Percentiles rank a stretch among this genome's conserved stretches.
Conservation (phyloP, 2,797 vertebrate species). For the Mormyrops boulengeri region DNA sequence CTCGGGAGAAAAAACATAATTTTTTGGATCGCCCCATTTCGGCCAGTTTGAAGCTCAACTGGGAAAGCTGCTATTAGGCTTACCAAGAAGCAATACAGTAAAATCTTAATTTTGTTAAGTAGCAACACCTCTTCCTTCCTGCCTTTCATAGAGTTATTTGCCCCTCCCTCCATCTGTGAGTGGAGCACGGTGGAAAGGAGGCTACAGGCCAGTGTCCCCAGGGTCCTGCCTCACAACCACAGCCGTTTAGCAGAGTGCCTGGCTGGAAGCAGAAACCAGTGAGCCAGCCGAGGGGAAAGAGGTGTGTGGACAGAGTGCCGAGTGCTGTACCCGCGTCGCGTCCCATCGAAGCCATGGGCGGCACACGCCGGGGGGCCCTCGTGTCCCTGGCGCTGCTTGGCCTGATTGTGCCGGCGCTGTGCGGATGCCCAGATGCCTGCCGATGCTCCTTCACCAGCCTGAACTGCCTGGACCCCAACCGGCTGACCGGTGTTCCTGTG, state of each 20-base stretch:
- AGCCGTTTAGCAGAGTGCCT: conserved; percentile 55
- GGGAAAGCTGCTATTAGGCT: background rate
- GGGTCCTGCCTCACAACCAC: conserved; percentile 60
- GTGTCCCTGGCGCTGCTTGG: conserved; percentile 38
- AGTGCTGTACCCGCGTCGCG: conserved; percentile 18
- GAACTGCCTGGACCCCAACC: conserved; percentile 57
- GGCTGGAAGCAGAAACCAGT: conserved; percentile 47
- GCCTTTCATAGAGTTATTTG: conserved; percentile 24
- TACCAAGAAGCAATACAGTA: background rate
- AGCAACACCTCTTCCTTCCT: conserved; percentile 26
- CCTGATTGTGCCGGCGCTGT: conserved; percentile 40
- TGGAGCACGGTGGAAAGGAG: conserved; percentile 46
- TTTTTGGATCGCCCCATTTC: background rate
- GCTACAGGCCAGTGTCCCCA: conserved; percentile 63
- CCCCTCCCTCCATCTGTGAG: conserved; percentile 57
- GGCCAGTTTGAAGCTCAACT: background rate
- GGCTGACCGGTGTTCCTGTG: conserved; percentile 52
- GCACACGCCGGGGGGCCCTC: conserved; percentile 32
- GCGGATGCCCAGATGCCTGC: conserved; percentile 59
- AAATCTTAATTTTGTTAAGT: conserved; percentile 6
- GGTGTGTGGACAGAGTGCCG: conserved; percentile 28
- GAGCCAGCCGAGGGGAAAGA: conserved; percentile 39
- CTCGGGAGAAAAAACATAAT: background rate
- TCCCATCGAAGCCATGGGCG: conserved; percentile 48
- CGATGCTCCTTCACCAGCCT: conserved; percentile 61